Evolutionary conservation across 2,113 vertebrate species (phyloP).

Genomic region (Petaurus breviceps): DNA sequence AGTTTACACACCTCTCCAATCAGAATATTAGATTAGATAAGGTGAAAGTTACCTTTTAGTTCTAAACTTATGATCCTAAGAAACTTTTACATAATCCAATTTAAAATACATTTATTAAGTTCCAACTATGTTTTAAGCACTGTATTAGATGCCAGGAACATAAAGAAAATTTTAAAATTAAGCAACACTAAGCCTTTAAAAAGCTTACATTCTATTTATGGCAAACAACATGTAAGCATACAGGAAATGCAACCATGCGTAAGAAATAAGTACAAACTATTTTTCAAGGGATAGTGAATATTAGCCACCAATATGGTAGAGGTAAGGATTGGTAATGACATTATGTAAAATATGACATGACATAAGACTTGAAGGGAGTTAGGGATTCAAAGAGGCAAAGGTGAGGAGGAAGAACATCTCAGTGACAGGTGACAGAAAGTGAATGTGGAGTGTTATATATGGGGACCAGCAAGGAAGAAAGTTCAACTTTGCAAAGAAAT

Average conservation of each 20-base stretch:
- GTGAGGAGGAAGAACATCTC: background rate
- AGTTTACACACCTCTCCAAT: background rate
- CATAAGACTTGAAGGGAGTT: background rate
- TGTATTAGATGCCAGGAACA: background rate
- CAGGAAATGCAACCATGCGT: background rate
- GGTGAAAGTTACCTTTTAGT: background rate
- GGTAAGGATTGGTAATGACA: background rate
- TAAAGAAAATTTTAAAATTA: background rate
- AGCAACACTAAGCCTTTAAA: background rate
- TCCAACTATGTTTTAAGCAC: background rate
- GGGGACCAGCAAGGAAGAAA: background rate
- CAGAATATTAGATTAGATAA: background rate
- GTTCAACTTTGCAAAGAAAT: background rate
- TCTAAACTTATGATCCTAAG: background rate
- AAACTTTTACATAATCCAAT: background rate
- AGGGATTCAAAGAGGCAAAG: background rate
- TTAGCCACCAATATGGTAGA: background rate
- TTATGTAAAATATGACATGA: background rate
- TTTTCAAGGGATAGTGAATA: background rate
- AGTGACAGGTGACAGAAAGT: background rate
- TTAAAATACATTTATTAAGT: background rate
- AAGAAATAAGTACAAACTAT: background rate
- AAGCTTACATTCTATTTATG: background rate
- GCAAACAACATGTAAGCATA: background rate
- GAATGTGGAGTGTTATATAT: background rate